Evolutionary conservation across 2,797 vertebrate genomes (phyloP), one percentile per base, ranked within the genome.

Genomic region (Lagocephalus sceleratus): DNA sequence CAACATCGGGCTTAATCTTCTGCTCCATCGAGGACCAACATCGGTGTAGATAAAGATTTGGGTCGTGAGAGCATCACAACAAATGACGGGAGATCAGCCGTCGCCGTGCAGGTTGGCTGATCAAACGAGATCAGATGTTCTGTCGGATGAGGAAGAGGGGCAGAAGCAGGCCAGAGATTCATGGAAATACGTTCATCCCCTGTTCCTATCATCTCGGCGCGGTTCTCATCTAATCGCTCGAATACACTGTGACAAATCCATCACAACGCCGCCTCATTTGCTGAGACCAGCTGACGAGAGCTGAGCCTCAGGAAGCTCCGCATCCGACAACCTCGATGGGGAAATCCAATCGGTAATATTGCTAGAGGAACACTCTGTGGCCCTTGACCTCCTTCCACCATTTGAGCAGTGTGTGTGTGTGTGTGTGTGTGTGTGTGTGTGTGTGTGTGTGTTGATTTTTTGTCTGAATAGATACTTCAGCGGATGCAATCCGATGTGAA

Each of bases 331-430:
- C 50, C 63, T 64, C 14, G 5, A 47, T n/a, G 2, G 29, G 71
- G 62, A 74, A 68, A 80, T 63, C 49, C 29, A 69, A 86, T 82
- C 70, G 61, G 65, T 81, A 68, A 76, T 85, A 81, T 78, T 76
- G 63, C 76, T 57, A 57, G 53, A 69, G 55, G 78, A 85, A 69
- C 72, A 57, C 66, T 82, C 38, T 17, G 47, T 17, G n/a, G 23
- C 81, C 76, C 78, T 66, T 83, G 75, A 81, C 81, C 78, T n/a
- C 41, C 59, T 54, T 57, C 71, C 59, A 46, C 57, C 40, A 10
- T 68, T 65, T 71, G 21, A 0, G 63, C 63, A 78, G 51, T 60
- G 64, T 20, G 68, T 19, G 63, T 17, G 23, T 51, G 67, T 20
- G 42, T 50, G 53, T 22, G 63, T 47, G 40, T 53, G 60, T 58